Percentiles rank a stretch among this genome's conserved stretches.
Conservation (phyloP, 2,888 invertebrate species). For the Hybos culiciformis region DNA sequence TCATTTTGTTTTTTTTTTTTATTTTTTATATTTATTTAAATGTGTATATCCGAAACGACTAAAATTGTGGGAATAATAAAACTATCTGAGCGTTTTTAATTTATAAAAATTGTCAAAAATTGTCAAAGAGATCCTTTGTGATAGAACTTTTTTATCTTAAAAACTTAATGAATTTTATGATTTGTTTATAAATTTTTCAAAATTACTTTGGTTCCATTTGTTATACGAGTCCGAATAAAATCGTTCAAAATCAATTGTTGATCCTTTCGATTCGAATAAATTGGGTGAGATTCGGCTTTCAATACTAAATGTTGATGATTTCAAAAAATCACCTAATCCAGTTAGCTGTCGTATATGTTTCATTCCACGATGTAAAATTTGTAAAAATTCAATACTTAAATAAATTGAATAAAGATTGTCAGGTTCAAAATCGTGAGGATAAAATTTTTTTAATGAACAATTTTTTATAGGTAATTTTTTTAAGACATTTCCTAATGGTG, state of each 20-base stretch:
- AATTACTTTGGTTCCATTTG: slow-evolving; percentile 9
- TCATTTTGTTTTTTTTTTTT: too few species aligned
- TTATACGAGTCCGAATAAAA: slow-evolving; percentile 12
- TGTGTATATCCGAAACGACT: too few species aligned
- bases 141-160: too few species aligned
- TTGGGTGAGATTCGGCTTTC: slow-evolving; percentile 12
- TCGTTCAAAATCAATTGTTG: slow-evolving; percentile 8
- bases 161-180: too few species aligned
- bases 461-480: slow-evolving; percentile 13
- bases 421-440: slow-evolving; percentile 1
- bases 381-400: slow-evolving; percentile 2
- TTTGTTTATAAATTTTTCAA: background rate
- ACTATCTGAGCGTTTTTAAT: too few species aligned
- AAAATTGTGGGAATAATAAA: too few species aligned
- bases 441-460: background rate
- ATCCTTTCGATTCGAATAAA: slow-evolving; percentile 2
- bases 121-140: too few species aligned
- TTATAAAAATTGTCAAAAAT: too few species aligned
- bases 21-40: too few species aligned
- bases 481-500: too few species aligned
- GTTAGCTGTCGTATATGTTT: too few species aligned
- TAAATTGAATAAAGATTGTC: slow-evolving; percentile 9
- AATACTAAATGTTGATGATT: slow-evolving; percentile 7
- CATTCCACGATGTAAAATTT: slow-evolving; percentile 9
- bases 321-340: slow-evolving; percentile 4